These are phyloP conservation scores for Schmidtea mediterranea DNA, from an alignment of 1,140 invertebrate genomes.

Conservation along the genomic window DNA sequence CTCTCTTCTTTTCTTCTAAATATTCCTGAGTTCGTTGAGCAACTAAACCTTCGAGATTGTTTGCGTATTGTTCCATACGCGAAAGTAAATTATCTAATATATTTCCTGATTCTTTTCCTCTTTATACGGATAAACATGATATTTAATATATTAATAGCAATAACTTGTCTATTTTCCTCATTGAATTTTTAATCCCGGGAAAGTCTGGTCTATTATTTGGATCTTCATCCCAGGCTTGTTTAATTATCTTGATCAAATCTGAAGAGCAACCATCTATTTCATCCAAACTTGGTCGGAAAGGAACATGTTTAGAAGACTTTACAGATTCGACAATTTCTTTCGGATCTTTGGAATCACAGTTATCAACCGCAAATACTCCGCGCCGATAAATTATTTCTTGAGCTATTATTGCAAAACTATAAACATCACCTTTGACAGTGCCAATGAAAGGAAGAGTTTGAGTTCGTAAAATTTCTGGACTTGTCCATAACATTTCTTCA, in stretches of 20 bases:
- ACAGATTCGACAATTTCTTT: too few species aligned
- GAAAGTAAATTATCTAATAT: slow-evolving; percentile 77
- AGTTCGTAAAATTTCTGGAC: too few species aligned
- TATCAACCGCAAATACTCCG: slow-evolving; percentile 41
- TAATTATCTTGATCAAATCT: slow-evolving; percentile 1
- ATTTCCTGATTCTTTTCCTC: slow-evolving; percentile 43
- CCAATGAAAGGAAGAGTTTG: slow-evolving; percentile 18
- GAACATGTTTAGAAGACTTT: too few species aligned
- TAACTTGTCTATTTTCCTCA: slow-evolving; percentile 2
- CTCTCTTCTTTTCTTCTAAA: slow-evolving; percentile 79
- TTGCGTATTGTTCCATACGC: slow-evolving; percentile 90
- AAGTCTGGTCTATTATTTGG: slow-evolving; percentile 1
- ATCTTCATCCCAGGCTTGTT: neutral
- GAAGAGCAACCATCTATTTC: neutral
- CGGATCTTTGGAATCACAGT: too few species aligned
- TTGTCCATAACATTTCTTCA: too few species aligned
- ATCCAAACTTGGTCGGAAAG: too few species aligned
- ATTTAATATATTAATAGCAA: too few species aligned
- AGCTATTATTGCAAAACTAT: slow-evolving; percentile 59
- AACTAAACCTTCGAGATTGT: slow-evolving; percentile 74
- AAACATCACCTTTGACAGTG: slow-evolving; percentile 54
- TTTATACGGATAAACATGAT: slow-evolving; percentile 4
- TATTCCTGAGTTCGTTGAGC: slow-evolving; percentile 80
- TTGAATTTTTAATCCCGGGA: neutral
- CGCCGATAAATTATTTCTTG: slow-evolving; percentile 42